Percentiles rank a stretch among this genome's conserved stretches.
These are phyloP conservation scores for Darevskia nairensis DNA, from an alignment of 2,797 vertebrate species.

Conservation along the genomic window DNA sequence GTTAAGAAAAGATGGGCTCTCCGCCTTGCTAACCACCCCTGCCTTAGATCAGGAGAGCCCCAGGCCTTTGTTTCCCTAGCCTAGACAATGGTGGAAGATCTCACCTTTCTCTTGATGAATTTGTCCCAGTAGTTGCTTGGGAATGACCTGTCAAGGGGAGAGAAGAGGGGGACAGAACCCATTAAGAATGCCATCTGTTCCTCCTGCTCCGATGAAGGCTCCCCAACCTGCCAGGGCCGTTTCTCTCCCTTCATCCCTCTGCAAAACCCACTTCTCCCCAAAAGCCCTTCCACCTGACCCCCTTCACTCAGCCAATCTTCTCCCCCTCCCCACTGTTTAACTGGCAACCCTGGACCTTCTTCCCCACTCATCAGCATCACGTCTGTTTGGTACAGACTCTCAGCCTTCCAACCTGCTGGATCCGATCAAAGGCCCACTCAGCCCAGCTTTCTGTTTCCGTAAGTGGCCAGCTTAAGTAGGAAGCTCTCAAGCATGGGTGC, in stretches of 20 bases:
- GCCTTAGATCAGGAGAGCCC: not conserved
- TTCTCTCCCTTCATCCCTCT: not conserved
- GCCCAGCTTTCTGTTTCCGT: not conserved
- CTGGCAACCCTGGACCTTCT: not conserved
- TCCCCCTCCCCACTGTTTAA: not conserved
- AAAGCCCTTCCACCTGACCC: not conserved
- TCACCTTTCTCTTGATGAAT: slow-evolving; percentile 96
- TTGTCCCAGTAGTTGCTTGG: slow-evolving; percentile 99
- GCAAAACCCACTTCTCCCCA: not conserved
- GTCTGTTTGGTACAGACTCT: not conserved
- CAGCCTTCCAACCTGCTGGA: not conserved
- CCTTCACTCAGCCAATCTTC: not conserved
- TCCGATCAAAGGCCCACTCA: not conserved
- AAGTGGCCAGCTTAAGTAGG: not conserved
- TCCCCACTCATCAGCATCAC: too few species aligned
- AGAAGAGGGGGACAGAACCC: not conserved
- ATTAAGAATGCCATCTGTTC: not conserved
- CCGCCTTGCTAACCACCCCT: not conserved
- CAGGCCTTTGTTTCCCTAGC: not conserved
- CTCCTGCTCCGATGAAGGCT: not conserved
- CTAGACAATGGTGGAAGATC: not conserved
- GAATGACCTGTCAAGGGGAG: slow-evolving; percentile 82
- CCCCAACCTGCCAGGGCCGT: not conserved
- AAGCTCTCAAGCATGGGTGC: not conserved
- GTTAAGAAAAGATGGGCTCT: not conserved